phyloP scores from a whole-genome alignment of 2,113 vertebrate species.

The Oenanthe oenanthe region DNA sequence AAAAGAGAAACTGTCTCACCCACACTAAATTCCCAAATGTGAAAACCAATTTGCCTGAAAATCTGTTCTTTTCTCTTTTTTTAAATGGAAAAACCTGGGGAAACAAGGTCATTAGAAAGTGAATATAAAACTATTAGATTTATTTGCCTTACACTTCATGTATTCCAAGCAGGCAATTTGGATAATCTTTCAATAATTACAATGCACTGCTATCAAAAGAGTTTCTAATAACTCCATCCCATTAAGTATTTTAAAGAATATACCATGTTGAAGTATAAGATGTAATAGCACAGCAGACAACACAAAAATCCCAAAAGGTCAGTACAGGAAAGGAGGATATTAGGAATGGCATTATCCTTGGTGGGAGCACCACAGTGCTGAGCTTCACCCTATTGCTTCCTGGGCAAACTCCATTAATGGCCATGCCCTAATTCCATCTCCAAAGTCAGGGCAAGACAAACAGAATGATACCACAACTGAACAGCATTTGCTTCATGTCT shows the following conservation, averaged over 20 bases:
- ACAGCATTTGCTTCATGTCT: not conserved
- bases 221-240: not conserved
- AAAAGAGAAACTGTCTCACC: slow-evolving; percentile 14
- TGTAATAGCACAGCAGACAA: not conserved
- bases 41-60: slow-evolving; percentile 3
- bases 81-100: not conserved
- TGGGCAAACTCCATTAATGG: not conserved
- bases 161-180: not conserved
- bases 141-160: not conserved
- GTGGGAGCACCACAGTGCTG: not conserved
- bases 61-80: not conserved
- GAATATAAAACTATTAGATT: not conserved
- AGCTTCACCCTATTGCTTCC: not conserved
- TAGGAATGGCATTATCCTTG: not conserved
- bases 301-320: not conserved
- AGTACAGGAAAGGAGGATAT: not conserved
- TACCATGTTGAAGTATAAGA: not conserved
- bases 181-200: not conserved
- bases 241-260: not conserved
- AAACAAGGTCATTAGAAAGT: not conserved
- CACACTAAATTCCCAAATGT: not conserved
- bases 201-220: not conserved
- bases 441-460: not conserved
- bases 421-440: not conserved
- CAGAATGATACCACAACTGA: not conserved